Conservation (phyloP, 2,888 invertebrate species). For the Choristoneura rosaceana region DNA sequence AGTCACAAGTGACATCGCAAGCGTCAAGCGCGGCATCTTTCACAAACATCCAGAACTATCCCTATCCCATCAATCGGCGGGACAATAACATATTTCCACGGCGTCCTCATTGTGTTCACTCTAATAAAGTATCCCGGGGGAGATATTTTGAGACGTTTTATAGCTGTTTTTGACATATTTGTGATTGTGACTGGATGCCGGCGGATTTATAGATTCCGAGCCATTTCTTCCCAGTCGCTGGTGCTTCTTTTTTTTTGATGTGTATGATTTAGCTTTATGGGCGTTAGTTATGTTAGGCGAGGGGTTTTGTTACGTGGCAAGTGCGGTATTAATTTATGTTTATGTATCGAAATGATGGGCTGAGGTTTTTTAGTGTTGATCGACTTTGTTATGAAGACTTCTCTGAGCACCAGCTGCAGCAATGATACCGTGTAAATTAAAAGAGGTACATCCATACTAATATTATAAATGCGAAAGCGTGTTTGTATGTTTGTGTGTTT, state of each 20-base stretch:
- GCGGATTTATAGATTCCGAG: constrained; percentile 74
- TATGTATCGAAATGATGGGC: constrained; percentile 19
- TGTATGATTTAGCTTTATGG: constrained; percentile 68
- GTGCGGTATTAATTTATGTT: constrained; percentile 19
- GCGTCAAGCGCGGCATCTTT: not conserved
- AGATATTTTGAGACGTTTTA: constrained; percentile 71
- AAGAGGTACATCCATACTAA: too few species aligned
- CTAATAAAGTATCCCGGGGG: constrained; percentile 77
- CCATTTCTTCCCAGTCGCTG: constrained; percentile 70
- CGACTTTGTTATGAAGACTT: not conserved
- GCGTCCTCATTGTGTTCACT: constrained; percentile 67
- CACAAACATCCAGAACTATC: constrained; percentile 16
- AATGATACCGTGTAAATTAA: too few species aligned
- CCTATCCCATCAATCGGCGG: constrained; percentile 60
- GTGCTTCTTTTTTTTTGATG: constrained; percentile 59
- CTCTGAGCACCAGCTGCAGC: too few species aligned
- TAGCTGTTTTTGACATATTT: constrained; percentile 81
- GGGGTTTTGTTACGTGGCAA: constrained; percentile 22
- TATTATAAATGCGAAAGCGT: too few species aligned
- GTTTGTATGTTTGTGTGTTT: too few species aligned
- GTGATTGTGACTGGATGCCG: constrained; percentile 72
- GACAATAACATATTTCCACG: constrained; percentile 61
- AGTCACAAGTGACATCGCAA: not conserved
- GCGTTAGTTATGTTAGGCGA: constrained; percentile 46
- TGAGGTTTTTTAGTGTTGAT: not conserved